Base-by-base conservation (phyloP, 1,140 invertebrate genomes). In the Chironomus striatipennis region DNA sequence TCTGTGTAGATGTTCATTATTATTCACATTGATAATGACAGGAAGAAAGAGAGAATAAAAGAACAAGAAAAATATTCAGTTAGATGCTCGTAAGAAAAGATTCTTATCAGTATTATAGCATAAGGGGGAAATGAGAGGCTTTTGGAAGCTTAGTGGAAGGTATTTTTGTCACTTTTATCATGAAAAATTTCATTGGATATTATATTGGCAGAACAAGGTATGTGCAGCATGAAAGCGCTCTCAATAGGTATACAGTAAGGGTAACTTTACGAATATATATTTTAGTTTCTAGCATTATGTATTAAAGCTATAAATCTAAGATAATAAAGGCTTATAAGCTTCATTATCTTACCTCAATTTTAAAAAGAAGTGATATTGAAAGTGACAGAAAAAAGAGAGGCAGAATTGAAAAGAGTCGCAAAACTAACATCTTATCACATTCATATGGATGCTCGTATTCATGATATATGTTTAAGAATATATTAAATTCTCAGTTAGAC, bases 291-390 rank as follows among this genome's bases (percentile, higher is more conserved):
- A 34, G 24, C 24, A 34, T 2, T 34, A 34, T 34, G 1, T 2
- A 7, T 10, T 10, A 57, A 57, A 57, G 47, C 47, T 5, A 57
- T 57, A 57, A 57, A 57, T 57, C 47, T 57, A 5, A 57, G 47
- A 57, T 57, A 57, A 57, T 57, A 57, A 57, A 57, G 47, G 47
- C 47, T 57, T n/a, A 57, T 57, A n/a, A 57, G 47, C 47, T 57
- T 57, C 47, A 57, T 57, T 57, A 57, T 57, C 12, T 57, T 57
- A 57, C 47, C 47, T 57, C n/a, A 34, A 34, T 5, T 34, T 34
- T 34, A 34, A 34, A n/a, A n/a, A n/a, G n/a, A n/a, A 34, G 24
- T 5, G 24, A 34, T 5, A 34, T 34, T 34, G n/a, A 57, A 4
- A 57, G 47, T n/a, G 47, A 57, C 4, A 47, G 43, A 47, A 47